Conservation (phyloP, 2,888 invertebrate species). For the Acholoe squamosa region DNA sequence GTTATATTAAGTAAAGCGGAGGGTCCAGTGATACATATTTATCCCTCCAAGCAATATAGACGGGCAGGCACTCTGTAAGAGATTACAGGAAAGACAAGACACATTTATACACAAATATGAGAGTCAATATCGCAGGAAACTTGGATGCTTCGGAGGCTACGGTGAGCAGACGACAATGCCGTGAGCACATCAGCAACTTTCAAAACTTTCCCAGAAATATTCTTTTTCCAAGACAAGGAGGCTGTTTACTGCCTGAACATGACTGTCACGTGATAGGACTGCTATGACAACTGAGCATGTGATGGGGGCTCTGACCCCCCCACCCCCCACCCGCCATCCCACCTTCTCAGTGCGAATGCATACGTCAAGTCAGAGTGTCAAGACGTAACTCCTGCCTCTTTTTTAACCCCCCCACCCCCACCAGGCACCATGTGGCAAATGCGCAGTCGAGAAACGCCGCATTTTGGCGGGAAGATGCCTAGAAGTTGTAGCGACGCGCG, state of each 20-base stretch:
- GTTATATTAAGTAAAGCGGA: too few species aligned
- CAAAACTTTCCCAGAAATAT: slow-evolving; percentile 44
- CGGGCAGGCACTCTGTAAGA: too few species aligned
- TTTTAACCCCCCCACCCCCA: neutral
- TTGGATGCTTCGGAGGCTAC: too few species aligned
- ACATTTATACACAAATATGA: too few species aligned
- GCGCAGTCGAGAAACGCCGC: slow-evolving; percentile 16
- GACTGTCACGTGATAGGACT: neutral
- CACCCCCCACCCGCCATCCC: neutral
- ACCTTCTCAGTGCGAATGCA: neutral
- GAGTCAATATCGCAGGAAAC: too few species aligned
- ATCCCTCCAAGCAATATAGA: too few species aligned
- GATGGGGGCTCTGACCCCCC: neutral
- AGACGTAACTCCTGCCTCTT: neutral
- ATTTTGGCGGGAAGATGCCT: slow-evolving; percentile 53
- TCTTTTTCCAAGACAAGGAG: slow-evolving; percentile 5
- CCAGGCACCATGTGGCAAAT: neutral
- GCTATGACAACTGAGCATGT: slow-evolving; percentile 49
- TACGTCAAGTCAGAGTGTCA: neutral
- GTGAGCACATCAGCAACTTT: too few species aligned
- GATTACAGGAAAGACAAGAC: too few species aligned
- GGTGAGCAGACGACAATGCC: too few species aligned
- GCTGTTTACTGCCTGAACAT: neutral
- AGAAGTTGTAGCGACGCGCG: slow-evolving; percentile 26
- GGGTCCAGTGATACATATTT: too few species aligned